Evolutionary conservation across 2,888 invertebrate species (phyloP).

Genomic region (Protonemura montana): DNA sequence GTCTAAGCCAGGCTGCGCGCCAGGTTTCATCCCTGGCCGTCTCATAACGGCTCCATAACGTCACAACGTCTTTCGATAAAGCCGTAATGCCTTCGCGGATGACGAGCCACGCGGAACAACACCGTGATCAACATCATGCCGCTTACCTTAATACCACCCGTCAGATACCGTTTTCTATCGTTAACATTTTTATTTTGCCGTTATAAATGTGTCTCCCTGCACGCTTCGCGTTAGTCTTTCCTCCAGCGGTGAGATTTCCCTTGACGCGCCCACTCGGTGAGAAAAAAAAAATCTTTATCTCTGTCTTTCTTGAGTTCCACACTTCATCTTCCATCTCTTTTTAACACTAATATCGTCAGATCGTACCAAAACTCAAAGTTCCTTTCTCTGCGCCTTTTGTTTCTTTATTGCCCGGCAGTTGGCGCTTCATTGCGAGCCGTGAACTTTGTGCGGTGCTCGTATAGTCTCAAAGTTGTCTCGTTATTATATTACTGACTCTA

Average conservation of each 20-base stretch:
- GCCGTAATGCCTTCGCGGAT: not conserved
- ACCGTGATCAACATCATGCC: not conserved
- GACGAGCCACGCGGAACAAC: not conserved
- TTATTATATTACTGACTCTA: constrained; percentile 7
- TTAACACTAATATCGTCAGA: not conserved
- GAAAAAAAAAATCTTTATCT: not conserved
- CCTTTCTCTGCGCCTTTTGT: not conserved
- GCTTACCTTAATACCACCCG: not conserved
- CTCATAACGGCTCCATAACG: not conserved
- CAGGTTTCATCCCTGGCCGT: not conserved
- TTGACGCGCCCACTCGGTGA: not conserved
- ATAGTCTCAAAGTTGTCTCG: not conserved
- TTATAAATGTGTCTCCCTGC: not conserved
- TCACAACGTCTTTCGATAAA: not conserved
- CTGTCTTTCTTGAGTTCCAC: not conserved
- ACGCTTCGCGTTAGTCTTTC: not conserved
- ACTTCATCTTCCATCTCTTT: not conserved
- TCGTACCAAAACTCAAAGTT: not conserved
- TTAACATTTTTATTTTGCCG: not conserved
- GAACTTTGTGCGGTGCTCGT: not conserved
- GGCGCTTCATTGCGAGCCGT: not conserved
- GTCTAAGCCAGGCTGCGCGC: not conserved
- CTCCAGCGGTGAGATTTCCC: not conserved
- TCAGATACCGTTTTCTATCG: not conserved
- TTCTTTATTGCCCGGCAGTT: not conserved